Conservation (phyloP, 1,140 invertebrate genomes). For the Drosophila melanogaster region Release_6_plus_ISO1_MT NT_033777.3:8481501-8482000, state of each 20-base stretch:
- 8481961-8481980: constrained; percentile 43
- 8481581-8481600: constrained; percentile 14
- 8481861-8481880: too few species aligned
- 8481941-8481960: constrained; percentile 61
- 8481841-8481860: constrained; percentile 53
- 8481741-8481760: constrained; percentile 75
- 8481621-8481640: constrained; percentile 7
- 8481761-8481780: constrained; percentile 63
- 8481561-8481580: neutral
- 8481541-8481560: neutral
- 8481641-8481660: constrained; percentile 51
- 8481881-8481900: constrained; percentile 4
- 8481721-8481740: constrained; percentile 68
- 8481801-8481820: constrained; percentile 58
- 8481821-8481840: constrained; percentile 66
- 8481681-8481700: neutral
- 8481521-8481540: too few species aligned
- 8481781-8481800: constrained; percentile 71
- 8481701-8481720: constrained; percentile 10
- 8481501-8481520: too few species aligned
- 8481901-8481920: constrained; percentile 66
- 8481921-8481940: constrained; percentile 58
- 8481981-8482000: constrained; percentile 38
- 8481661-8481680: constrained; percentile 65
- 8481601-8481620: neutral